Conservation (phyloP, 2,113 vertebrate species). For the Climacteris rufus region DNA sequence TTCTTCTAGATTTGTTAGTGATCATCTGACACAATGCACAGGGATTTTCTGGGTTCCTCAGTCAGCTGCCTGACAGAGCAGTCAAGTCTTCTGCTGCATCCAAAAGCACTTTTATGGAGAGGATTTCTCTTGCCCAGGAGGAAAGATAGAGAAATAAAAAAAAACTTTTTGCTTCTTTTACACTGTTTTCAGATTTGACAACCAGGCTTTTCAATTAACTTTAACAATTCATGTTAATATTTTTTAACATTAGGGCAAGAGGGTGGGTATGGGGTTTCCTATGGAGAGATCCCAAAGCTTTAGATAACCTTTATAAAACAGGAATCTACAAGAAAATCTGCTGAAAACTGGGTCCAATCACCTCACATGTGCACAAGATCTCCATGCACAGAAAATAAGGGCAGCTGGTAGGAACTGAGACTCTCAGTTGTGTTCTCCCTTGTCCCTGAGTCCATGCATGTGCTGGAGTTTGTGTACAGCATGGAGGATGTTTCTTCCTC, state of each 20-base stretch:
- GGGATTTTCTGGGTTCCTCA: background rate
- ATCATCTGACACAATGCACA: background rate
- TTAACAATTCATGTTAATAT: background rate
- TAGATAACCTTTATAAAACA: background rate
- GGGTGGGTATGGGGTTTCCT: background rate
- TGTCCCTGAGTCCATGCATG: background rate
- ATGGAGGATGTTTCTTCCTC: constrained; percentile 47
- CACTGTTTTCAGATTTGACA: background rate
- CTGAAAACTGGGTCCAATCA: rapidly evolving
- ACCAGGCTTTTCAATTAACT: background rate
- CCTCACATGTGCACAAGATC: background rate
- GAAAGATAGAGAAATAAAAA: background rate
- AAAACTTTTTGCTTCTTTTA: background rate
- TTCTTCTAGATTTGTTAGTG: background rate
- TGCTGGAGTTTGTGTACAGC: background rate
- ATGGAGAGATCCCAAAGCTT: background rate
- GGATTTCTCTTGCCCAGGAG: background rate
- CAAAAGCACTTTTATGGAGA: background rate
- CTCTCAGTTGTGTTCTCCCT: background rate
- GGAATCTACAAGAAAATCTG: background rate
- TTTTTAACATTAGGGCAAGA: background rate
- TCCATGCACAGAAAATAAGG: background rate
- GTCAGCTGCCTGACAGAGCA: background rate
- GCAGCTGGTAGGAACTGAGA: background rate
- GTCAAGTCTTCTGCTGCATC: too few relatives aligned